These are phyloP conservation scores for Acanthosepion lycidas DNA, from an alignment of 2,888 invertebrate genomes.

Conservation along the genomic window DNA sequence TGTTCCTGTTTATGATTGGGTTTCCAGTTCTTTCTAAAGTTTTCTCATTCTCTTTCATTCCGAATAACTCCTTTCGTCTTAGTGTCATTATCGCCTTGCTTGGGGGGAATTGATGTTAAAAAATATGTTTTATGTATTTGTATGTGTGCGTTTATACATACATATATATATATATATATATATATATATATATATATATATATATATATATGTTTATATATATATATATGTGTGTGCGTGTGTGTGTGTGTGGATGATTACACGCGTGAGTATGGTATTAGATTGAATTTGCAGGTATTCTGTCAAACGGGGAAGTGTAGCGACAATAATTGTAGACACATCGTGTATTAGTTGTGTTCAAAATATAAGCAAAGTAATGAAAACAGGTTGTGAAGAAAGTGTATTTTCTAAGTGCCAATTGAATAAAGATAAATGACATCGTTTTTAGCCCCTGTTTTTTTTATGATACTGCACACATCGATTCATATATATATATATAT, in stretches of 20 bases:
- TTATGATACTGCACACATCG: neutral
- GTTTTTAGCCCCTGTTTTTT: neutral
- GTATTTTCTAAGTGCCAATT: neutral
- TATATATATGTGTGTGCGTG: neutral
- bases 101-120: too few relatives aligned
- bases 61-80: too few relatives aligned
- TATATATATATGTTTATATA: neutral
- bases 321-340: neutral
- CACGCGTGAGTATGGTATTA: neutral
- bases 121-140: neutral
- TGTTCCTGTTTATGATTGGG: too few relatives aligned
- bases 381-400: neutral
- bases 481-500: neutral
- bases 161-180: neutral
- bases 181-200: neutral
- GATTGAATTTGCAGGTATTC: neutral
- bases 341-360: constrained; percentile 21
- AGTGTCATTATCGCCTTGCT: too few relatives aligned
- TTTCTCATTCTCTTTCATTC: too few relatives aligned
- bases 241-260: neutral
- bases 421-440: neutral
- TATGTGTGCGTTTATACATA: neutral
- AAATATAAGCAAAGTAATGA: neutral
- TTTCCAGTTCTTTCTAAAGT: too few relatives aligned
- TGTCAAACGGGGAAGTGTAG: neutral